Percentiles rank a stretch among this genome's conserved stretches.
Evolutionary conservation across 2,888 invertebrate species (phyloP).

Genomic region (Sesamia inferens): DNA sequence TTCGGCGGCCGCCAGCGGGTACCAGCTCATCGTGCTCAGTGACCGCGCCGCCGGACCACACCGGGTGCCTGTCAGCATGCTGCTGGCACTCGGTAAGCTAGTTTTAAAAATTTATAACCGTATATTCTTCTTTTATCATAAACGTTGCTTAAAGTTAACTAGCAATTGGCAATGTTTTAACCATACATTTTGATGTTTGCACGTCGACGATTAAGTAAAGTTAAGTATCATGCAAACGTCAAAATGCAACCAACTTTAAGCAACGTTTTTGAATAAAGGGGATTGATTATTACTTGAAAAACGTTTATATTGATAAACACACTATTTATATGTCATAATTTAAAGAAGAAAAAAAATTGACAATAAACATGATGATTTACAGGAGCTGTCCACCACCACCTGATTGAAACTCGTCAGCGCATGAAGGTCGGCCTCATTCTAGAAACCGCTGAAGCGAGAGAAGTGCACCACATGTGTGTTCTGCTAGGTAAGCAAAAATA

Average conservation of each 20-base stretch:
- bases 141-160: too few species aligned
- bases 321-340: background rate
- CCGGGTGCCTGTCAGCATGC: conserved; percentile 69
- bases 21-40: conserved; percentile 96
- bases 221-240: too few species aligned
- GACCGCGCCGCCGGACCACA: conserved; percentile 92
- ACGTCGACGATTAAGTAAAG: too few species aligned
- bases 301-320: background rate
- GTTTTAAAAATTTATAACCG: background rate
- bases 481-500: conserved; percentile 91
- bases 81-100: conserved; percentile 75
- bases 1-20: conserved; percentile 93
- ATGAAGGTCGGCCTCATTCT: conserved; percentile 99
- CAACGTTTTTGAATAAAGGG: too few species aligned
- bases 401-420: conserved; percentile 97
- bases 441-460: conserved; percentile 99
- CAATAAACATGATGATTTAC: conserved; percentile 66
- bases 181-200: too few species aligned
- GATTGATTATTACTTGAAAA: background rate
- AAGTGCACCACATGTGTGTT: conserved; percentile 98
- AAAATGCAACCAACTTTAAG: too few species aligned
- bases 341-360: background rate
- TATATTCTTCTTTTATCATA: too few species aligned
- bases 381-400: conserved; percentile 98
- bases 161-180: too few species aligned